Conservation (phyloP, 2,797 vertebrate genomes). For the Typhlichthys subterraneus region DNA sequence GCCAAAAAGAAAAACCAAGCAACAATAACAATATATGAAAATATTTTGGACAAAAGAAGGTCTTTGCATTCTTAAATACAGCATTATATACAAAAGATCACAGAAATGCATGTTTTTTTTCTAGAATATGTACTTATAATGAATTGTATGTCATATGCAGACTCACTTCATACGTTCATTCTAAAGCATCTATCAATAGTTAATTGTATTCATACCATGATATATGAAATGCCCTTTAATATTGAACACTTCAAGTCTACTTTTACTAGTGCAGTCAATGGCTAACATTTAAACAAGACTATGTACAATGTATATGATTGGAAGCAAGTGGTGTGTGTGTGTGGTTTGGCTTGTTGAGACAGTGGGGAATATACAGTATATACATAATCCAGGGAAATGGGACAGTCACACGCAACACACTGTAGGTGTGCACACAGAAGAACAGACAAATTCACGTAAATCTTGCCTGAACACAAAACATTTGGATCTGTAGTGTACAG, state of each 20-base stretch:
- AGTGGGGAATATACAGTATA: conserved; percentile 1
- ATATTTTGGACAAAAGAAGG: conserved; percentile 35
- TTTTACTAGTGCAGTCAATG: conserved; percentile 39
- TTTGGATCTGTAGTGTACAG: not conserved
- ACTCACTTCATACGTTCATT: conserved; percentile 63
- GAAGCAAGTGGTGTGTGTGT: conserved; percentile 8
- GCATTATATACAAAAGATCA: conserved; percentile 45
- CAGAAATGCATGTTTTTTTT: conserved; percentile 44
- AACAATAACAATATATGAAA: conserved; percentile 32
- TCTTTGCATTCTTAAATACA: conserved; percentile 60
- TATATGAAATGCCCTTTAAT: conserved; percentile 51
- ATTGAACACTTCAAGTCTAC: conserved; percentile 48
- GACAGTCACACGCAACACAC: conserved; percentile 9
- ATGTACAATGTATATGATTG: conserved; percentile 45
- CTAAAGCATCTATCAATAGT: conserved; percentile 57
- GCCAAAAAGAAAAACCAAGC: conserved; percentile 33
- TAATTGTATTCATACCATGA: conserved; percentile 59
- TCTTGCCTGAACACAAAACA: conserved; percentile 13
- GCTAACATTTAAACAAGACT: conserved; percentile 30
- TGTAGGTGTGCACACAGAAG: conserved; percentile 1
- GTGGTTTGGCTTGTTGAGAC: conserved; percentile 18
- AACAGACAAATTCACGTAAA: conserved; percentile 13
- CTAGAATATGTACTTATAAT: conserved; percentile 45
- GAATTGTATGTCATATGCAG: conserved; percentile 52
- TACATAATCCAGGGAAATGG: not conserved